Percentiles rank a stretch among this genome's conserved stretches.
Evolutionary conservation across 2,797 vertebrate species (phyloP).

Genomic region (Taenioides sp.): DNA sequence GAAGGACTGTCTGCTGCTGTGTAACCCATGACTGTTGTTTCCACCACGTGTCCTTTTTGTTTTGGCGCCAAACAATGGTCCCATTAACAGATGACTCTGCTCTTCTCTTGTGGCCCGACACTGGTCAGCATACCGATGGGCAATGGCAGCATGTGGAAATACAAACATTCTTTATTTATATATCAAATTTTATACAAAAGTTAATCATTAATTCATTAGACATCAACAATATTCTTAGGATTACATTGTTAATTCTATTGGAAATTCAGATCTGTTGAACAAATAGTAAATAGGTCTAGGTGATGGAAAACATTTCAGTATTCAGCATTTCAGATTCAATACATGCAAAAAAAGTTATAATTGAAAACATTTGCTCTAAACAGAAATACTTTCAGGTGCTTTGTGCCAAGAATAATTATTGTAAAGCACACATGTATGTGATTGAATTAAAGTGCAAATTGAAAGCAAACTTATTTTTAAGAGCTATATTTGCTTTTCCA

Average conservation of each 20-base stretch:
- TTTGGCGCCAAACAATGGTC: slow-evolving; percentile 56
- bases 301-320: too few relatives aligned
- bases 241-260: background rate
- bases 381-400: background rate
- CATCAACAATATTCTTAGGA: background rate
- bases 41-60: slow-evolving; percentile 48
- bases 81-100: slow-evolving; percentile 69
- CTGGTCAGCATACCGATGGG: slow-evolving; percentile 38
- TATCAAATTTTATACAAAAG: background rate
- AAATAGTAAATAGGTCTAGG: too few relatives aligned
- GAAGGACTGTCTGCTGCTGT: slow-evolving; percentile 6
- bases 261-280: too few relatives aligned
- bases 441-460: too few relatives aligned
- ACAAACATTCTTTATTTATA: background rate
- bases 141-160: slow-evolving; percentile 15
- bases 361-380: background rate
- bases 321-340: too few relatives aligned
- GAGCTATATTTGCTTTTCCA: slow-evolving; percentile 53
- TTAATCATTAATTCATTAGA: background rate
- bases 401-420: too few relatives aligned
- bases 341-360: background rate
- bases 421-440: background rate
- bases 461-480: too few relatives aligned
- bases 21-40: slow-evolving; percentile 42
- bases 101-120: slow-evolving; percentile 63